A percentile compares a stretch with the other conserved stretches of the same genome.
Evolutionary conservation across 2,888 invertebrate species (phyloP).

Genomic region (Drosophila greeni): DNA sequence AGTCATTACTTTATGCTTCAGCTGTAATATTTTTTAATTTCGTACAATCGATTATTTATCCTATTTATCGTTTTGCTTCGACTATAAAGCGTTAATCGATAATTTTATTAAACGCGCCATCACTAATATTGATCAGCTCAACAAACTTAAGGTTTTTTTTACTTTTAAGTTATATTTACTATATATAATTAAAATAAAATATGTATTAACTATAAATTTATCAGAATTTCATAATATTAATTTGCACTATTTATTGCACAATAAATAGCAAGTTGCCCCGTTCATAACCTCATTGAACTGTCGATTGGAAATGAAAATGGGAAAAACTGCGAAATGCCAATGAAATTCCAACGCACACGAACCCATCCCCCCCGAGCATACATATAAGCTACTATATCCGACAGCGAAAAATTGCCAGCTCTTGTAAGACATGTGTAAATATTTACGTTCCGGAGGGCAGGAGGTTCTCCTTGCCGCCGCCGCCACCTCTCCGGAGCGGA

Average conservation of each 20-base stretch:
- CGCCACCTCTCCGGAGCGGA: neutral
- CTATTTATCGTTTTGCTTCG: neutral
- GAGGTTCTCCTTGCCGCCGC: slow-evolving; percentile 1
- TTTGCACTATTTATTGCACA: neutral
- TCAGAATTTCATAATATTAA: neutral
- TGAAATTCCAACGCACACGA: slow-evolving; percentile 60
- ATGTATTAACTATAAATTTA: neutral
- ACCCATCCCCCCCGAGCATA: neutral
- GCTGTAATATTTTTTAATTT: neutral
- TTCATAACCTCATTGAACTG: slow-evolving; percentile 17
- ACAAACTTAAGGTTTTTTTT: neutral
- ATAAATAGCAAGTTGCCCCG: neutral
- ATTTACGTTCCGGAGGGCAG: slow-evolving; percentile 55
- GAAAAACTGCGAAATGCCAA: slow-evolving; percentile 57
- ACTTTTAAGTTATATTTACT: neutral
- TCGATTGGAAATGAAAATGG: slow-evolving; percentile 45
- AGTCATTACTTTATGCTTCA: neutral
- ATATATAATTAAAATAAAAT: neutral
- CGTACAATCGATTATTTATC: neutral
- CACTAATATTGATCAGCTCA: neutral
- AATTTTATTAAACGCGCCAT: neutral
- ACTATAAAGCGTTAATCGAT: neutral
- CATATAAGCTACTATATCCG: slow-evolving; percentile 41
- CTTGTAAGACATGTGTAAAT: slow-evolving; percentile 72
- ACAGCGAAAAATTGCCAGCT: slow-evolving; percentile 64